Evolutionary conservation across 1,140 invertebrate species (phyloP).

Genomic region (Macrocentrus cingulum): DNA sequence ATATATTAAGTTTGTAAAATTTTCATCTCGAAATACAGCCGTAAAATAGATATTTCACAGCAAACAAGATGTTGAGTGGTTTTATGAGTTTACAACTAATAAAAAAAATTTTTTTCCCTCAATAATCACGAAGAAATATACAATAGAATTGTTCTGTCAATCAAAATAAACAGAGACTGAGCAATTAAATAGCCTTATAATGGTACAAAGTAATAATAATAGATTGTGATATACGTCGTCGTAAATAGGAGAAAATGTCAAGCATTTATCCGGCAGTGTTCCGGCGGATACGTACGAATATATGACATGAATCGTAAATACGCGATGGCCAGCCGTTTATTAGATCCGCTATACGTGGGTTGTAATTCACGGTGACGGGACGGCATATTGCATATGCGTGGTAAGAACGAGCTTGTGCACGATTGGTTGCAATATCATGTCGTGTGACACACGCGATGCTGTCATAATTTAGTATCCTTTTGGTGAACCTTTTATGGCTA

Average conservation of each 20-base stretch:
- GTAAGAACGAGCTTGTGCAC: constrained; percentile 24
- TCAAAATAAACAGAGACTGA: too few species aligned
- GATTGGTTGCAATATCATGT: constrained; percentile 19
- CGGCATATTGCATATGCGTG: constrained; percentile 17
- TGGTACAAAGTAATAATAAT: constrained; percentile 14
- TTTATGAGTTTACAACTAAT: too few species aligned
- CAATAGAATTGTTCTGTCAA: too few species aligned
- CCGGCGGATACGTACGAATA: constrained; percentile 33
- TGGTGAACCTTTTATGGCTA: not conserved
- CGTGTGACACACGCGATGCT: constrained; percentile 27
- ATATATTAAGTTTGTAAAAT: too few species aligned
- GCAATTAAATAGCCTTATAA: not conserved
- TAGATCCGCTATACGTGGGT: constrained; percentile 31
- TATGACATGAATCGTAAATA: constrained; percentile 32
- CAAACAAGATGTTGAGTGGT: too few species aligned
- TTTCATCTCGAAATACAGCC: too few species aligned
- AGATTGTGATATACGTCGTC: constrained; percentile 19
- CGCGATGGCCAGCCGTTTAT: constrained; percentile 29
- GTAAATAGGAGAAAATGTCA: constrained; percentile 31
- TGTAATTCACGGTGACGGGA: constrained; percentile 31
- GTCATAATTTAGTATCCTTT: constrained; percentile 21
- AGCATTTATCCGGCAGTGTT: constrained; percentile 28
- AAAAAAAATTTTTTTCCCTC: too few species aligned
- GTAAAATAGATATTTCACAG: too few species aligned
- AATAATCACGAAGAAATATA: too few species aligned